These are phyloP conservation scores for Lasioglossum marginatum DNA, from an alignment of 2,888 invertebrate species.

Conservation along the genomic window DNA sequence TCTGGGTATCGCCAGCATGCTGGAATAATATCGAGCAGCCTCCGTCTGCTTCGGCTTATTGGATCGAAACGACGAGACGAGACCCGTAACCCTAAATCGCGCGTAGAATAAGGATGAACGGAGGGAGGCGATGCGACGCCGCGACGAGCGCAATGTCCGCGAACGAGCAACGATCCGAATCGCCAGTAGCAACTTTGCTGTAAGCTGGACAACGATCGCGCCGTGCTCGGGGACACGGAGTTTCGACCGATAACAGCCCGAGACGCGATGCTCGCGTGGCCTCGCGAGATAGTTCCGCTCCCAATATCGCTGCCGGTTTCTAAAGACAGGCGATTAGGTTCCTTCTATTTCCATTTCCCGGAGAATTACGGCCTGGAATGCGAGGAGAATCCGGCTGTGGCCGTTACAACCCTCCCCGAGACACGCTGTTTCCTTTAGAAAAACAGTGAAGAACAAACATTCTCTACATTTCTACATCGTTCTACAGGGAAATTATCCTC, in stretches of 20 bases:
- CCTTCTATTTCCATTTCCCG: neutral
- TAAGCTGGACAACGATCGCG: neutral
- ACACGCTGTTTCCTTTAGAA: neutral
- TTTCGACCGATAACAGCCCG: conserved; percentile 4
- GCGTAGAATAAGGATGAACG: neutral
- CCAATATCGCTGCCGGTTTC: neutral
- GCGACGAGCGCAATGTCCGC: neutral
- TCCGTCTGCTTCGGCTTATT: neutral
- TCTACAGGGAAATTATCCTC: neutral
- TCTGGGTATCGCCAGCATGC: neutral
- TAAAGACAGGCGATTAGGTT: neutral
- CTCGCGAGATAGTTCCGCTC: conserved; percentile 11
- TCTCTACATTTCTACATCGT: neutral
- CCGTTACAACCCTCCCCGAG: neutral
- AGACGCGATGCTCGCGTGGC: neutral
- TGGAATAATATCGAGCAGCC: neutral
- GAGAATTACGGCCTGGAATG: neutral
- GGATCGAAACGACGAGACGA: conserved; percentile 3
- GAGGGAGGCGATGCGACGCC: neutral
- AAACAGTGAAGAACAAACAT: neutral
- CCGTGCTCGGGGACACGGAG: neutral
- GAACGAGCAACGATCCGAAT: neutral
- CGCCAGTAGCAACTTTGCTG: neutral
- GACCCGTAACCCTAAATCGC: neutral
- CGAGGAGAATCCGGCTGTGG: neutral